These are phyloP conservation scores for Opisthocomus hoazin DNA, from an alignment of 2,113 vertebrate species.

Conservation along the genomic window DNA sequence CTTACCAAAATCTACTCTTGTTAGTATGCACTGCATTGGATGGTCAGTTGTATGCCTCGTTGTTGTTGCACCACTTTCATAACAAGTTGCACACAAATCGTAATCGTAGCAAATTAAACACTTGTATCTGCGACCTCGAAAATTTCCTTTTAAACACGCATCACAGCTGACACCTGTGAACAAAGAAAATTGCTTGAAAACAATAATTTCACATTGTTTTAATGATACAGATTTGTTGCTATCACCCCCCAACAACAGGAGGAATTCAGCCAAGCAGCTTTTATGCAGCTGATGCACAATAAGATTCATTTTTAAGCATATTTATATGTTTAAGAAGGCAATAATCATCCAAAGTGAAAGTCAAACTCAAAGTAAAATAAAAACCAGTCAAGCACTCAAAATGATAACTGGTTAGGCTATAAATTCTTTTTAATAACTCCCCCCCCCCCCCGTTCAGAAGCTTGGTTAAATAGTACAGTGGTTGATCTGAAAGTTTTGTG, in stretches of 20 bases:
- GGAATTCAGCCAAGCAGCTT: neutral
- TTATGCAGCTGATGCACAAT: neutral
- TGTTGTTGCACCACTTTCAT: conserved; percentile 97
- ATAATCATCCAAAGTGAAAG: neutral
- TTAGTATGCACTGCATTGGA: conserved; percentile 99
- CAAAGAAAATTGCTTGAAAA: neutral
- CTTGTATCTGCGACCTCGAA: conserved; percentile 96
- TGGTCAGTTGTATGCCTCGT: conserved; percentile 98
- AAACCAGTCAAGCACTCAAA: neutral
- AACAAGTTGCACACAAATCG: conserved; percentile 98
- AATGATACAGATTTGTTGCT: neutral
- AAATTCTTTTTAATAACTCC: neutral
- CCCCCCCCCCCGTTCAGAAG: neutral
- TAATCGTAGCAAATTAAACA: conserved; percentile 99
- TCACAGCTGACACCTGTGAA: conserved; percentile 98
- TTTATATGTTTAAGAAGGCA: neutral
- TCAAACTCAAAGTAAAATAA: neutral
- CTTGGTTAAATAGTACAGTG: neutral
- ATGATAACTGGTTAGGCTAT: neutral
- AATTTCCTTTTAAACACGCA: conserved; percentile 99
- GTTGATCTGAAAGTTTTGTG: neutral
- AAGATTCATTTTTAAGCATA: neutral
- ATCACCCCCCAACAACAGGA: neutral
- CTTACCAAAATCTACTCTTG: conserved; percentile 99
- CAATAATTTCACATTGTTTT: neutral